phyloP scores from a whole-genome alignment of 1,140 invertebrate genomes.

The Orchestia grillus region DNA sequence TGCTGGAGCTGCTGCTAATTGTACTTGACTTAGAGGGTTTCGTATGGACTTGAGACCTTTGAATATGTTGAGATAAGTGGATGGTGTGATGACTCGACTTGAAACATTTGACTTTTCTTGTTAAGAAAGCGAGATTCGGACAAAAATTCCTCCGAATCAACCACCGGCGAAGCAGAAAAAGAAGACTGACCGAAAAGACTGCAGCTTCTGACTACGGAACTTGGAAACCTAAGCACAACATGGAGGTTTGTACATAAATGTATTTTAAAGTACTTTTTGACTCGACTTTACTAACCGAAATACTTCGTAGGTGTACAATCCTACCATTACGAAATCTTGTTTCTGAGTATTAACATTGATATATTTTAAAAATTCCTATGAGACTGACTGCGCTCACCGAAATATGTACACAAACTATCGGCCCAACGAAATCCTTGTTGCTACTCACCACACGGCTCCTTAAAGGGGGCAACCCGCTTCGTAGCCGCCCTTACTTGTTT shows the following conservation, averaged over 20 bases:
- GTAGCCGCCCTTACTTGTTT: too few species aligned
- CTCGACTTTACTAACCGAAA: not conserved
- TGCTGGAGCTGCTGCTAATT: not conserved
- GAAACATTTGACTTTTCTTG: not conserved
- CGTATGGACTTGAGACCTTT: not conserved
- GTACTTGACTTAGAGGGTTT: not conserved
- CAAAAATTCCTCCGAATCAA: not conserved
- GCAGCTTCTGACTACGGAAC: not conserved
- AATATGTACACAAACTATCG: too few species aligned
- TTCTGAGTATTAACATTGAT: too few species aligned
- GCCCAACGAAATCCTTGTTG: too few species aligned
- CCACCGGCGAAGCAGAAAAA: not conserved
- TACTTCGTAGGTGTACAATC: not conserved
- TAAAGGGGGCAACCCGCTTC: too few species aligned
- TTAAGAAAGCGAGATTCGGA: not conserved
- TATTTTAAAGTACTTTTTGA: not conserved
- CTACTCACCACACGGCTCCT: too few species aligned
- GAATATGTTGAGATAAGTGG: not conserved
- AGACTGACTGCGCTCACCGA: too few species aligned
- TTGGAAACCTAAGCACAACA: not conserved
- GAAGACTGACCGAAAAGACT: slow-evolving; percentile 7
- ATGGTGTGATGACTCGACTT: not conserved
- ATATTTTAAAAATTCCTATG: too few species aligned
- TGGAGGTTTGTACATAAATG: not conserved
- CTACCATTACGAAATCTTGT: too few species aligned